Conservation (phyloP, 2,888 invertebrate species). For the Arrhopalites spinosus region DNA sequence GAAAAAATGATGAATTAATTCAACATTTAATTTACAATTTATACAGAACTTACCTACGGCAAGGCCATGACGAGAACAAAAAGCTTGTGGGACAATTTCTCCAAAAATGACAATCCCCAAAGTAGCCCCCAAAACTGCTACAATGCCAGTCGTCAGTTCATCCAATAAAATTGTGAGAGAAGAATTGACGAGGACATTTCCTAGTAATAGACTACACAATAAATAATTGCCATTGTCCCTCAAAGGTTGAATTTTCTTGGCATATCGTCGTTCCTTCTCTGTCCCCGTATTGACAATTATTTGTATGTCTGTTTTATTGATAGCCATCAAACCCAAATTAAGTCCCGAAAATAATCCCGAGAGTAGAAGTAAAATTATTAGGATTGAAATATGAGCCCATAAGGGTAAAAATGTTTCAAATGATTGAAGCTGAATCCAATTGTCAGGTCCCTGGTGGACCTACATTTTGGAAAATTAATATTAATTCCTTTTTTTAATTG, state of each 20-base stretch:
- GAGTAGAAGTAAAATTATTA: conserved; percentile 75
- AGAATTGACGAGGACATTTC: conserved; percentile 96
- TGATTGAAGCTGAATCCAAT: conserved; percentile 48
- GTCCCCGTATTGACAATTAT: conserved; percentile 94
- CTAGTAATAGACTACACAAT: conserved; percentile 72
- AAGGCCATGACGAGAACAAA: conserved; percentile 92
- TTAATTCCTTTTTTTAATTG: background rate
- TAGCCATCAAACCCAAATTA: conserved; percentile 62
- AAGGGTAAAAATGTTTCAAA: conserved; percentile 65
- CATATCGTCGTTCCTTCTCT: conserved; percentile 80
- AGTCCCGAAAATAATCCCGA: conserved; percentile 90
- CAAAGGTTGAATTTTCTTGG: conserved; percentile 87
- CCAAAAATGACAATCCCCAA: conserved; percentile 93
- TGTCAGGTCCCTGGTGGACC: conserved; percentile 47
- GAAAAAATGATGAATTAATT: too few relatives aligned
- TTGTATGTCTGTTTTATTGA: conserved; percentile 93
- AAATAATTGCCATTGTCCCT: conserved; percentile 93
- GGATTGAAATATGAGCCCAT: conserved; percentile 75
- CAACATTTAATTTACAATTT: too few relatives aligned
- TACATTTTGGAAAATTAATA: background rate
- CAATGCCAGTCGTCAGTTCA: conserved; percentile 86
- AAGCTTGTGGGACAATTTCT: conserved; percentile 93
- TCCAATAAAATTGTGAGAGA: conserved; percentile 95
- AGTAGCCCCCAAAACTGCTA: conserved; percentile 89
- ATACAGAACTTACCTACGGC: conserved; percentile 68